Evolutionary conservation across 2,797 vertebrate genomes (phyloP), one percentile per base, ranked within the genome.

Genomic region (Dendrocincla fuliginosa): DNA sequence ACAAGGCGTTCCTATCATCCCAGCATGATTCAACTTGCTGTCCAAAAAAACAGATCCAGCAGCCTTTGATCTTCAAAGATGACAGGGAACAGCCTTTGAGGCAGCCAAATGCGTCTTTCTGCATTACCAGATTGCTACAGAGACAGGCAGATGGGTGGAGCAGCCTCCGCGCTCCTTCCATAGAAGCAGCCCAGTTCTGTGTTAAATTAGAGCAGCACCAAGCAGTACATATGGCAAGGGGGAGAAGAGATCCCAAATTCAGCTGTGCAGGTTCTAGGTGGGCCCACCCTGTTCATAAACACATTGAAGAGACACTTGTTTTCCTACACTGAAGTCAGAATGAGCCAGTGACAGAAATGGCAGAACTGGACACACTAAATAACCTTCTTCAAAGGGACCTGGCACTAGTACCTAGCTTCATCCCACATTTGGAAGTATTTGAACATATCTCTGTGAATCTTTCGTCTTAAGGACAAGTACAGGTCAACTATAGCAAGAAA

Each of bases 51-150:
- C 87, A 97, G 95, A 94, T 94, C 73, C 93, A 95, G 80, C 93
- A 95, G 95, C 87, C 95, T 97, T 97, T 97, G 96, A 97, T 97
- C 94, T 97, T 96, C 96, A 95, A 95, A 97, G 95, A 94, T 91
- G 96, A 97, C 96, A 95, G 85, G 90, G 82, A 95, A 84, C 79
- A 94, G 95, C 83, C 95, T 97, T 37, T 95, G 87, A 96, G 95
- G 95, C 94, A 93, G 94, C 91, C 95, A 95, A 97, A 95, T 91
- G 90, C 3, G 42, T 95, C 95, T 78, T 91, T 95, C 83, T 96
- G 87, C 90, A 59, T 93, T 90, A 94, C 95, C 93, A 95, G 91
- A 95, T 96, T 95, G 95, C 88, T 96, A 90, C 91, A 90, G 93
- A 95, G 91, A 95, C 93, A 57, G 94, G 91, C 94, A 96, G 93